Percentiles rank a stretch among this genome's conserved stretches.
phyloP scores from a whole-genome alignment of 2,113 vertebrate genomes.

The Equus quagga region DNA sequence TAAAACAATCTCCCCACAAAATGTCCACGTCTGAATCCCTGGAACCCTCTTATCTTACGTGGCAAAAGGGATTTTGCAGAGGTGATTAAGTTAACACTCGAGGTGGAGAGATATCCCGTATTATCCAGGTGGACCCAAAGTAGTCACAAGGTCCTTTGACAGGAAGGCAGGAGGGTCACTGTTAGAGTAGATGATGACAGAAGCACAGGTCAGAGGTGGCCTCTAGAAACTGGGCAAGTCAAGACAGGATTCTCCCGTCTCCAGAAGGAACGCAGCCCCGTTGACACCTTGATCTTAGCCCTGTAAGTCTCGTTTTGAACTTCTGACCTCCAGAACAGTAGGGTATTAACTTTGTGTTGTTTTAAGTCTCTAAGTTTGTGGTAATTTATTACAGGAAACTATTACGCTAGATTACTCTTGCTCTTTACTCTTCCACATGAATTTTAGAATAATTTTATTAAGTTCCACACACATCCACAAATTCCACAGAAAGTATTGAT shows the following conservation, averaged over 20 bases:
- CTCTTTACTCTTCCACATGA: neutral
- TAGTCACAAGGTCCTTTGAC: neutral
- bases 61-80: neutral
- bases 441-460: constrained; percentile 17
- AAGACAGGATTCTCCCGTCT: neutral
- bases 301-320: neutral
- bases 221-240: neutral
- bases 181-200: neutral
- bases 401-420: neutral
- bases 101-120: neutral
- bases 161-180: neutral
- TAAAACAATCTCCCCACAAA: neutral
- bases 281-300: neutral
- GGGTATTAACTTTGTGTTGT: neutral
- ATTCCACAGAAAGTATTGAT: neutral
- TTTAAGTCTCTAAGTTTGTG: neutral
- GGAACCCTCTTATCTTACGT: neutral
- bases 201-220: neutral
- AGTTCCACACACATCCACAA: neutral
- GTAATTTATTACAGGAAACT: neutral
- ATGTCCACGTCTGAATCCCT: neutral
- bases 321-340: neutral
- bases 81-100: neutral
- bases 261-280: neutral
- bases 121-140: no score